These are phyloP conservation scores for Eurystomus gularis DNA, from an alignment of 2,113 vertebrate species.

Conservation along the genomic window DNA sequence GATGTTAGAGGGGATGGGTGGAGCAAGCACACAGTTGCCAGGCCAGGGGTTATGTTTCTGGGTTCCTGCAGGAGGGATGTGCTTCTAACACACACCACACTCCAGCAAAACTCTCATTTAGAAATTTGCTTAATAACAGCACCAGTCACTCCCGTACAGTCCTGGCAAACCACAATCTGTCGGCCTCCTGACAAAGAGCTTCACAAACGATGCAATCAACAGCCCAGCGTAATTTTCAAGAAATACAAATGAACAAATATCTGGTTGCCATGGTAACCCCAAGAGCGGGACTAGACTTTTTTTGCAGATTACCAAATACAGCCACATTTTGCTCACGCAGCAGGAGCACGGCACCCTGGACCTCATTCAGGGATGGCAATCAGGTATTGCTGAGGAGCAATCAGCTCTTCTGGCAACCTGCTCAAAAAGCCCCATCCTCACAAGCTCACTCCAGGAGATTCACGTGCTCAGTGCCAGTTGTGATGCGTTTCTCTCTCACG, in stretches of 20 bases:
- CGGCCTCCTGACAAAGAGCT: not conserved
- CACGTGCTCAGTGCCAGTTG: fast-evolving
- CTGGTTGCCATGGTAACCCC: slow-evolving; percentile 31
- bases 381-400: not conserved
- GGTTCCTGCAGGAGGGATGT: not conserved
- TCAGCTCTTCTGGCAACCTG: not conserved
- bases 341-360: fast-evolving
- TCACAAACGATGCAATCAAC: slow-evolving; percentile 29
- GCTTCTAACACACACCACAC: not conserved
- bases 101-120: not conserved
- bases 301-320: not conserved
- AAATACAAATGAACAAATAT: slow-evolving; percentile 48
- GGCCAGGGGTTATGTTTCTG: not conserved
- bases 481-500: fast-evolving
- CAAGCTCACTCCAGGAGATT: not conserved
- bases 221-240: slow-evolving; percentile 24
- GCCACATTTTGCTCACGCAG: not conserved
- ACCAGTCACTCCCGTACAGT: not conserved
- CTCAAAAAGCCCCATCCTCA: not conserved
- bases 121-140: not conserved
- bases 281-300: not conserved
- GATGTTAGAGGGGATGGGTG: not conserved
- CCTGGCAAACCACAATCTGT: not conserved
- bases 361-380: not conserved
- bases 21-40: not conserved